Evolutionary conservation across 2,113 vertebrate genomes (phyloP), one percentile per base, ranked within the genome.

Genomic region (Notothenia rossii): DNA sequence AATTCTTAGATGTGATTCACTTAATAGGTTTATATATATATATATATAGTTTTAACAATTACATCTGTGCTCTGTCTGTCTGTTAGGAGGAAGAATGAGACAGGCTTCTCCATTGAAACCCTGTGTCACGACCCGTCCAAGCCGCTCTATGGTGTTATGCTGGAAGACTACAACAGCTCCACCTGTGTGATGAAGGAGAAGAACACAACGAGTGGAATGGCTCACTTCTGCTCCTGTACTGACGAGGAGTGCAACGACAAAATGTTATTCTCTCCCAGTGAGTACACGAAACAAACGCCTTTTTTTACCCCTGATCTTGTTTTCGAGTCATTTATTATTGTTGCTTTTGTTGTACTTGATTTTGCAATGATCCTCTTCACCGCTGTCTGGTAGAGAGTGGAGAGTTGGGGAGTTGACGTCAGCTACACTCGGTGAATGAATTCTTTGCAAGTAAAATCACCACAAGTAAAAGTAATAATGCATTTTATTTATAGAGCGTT

Each of bases 141-240:
- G 29, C 22, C 66, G 0, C 91, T 98, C 4, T 95, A 97, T 7
- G 97, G 95, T 5, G 82, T 97, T 1, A 1, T 77, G 29, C 90
- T 98, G 82, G 96, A 97, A 17, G 96, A 97, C 80, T 93, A 92
- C 87, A 87, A 94, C 75, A 96, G 94, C 79, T 55, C 93, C 48
- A 89, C 87, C 54, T 99, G 98, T 62, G 79, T 95, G 6, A 98
- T 98, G 97, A 97, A 94, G 86, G 95, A 97, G 84, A 97, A 92
- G 67, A 96, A 97, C 83, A 92, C 89, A 0, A 87, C 86, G 0
- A 94, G 85, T 0, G 96, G 95, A 46, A 50, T 91, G 25, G 95
- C 97, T 86, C 95, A 95, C 65, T 94, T 99, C 90, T 99, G 98
- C 71, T 96, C 97, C 88, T 99, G 98, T 66, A 93, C 14, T 2